phyloP scores from a whole-genome alignment of 2,888 invertebrate genomes.

The Orthosia gothica region DNA sequence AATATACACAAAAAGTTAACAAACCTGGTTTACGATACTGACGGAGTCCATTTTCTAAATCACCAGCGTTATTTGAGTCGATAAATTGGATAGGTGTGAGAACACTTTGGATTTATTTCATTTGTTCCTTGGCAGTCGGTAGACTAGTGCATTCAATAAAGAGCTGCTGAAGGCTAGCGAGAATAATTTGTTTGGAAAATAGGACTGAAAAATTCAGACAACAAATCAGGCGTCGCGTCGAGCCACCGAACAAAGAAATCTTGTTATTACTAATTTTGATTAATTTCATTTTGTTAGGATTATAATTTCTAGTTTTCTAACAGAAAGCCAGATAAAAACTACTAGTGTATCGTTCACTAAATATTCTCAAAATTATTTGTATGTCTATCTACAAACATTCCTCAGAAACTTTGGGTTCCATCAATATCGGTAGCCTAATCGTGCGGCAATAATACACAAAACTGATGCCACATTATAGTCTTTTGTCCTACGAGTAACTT shows the following conservation, averaged over 20 bases:
- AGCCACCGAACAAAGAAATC: not conserved
- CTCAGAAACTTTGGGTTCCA: slow-evolving; percentile 14
- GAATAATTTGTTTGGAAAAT: slow-evolving; percentile 32
- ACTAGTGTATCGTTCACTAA: too few species aligned
- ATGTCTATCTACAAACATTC: not conserved
- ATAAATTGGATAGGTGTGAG: slow-evolving; percentile 59
- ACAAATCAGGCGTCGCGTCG: not conserved
- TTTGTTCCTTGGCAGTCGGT: slow-evolving; percentile 36
- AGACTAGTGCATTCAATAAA: slow-evolving; percentile 41
- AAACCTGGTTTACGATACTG: slow-evolving; percentile 42
- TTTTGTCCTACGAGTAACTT: slow-evolving; percentile 6
- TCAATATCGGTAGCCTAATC: slow-evolving; percentile 29
- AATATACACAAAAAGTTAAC: slow-evolving; percentile 44
- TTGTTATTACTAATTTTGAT: not conserved
- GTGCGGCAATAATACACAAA: slow-evolving; percentile 31
- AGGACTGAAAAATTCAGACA: not conserved
- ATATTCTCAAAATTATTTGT: not conserved
- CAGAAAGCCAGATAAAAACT: too few species aligned
- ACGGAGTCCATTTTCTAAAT: slow-evolving; percentile 57
- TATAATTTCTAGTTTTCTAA: too few species aligned
- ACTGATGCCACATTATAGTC: slow-evolving; percentile 27
- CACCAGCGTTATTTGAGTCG: slow-evolving; percentile 55
- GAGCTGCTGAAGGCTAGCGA: slow-evolving; percentile 11
- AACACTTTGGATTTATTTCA: slow-evolving; percentile 54
- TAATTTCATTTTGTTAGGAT: not conserved